Conservation (phyloP, 1,140 invertebrate genomes). For the Steinernema feltiae region DNA sequence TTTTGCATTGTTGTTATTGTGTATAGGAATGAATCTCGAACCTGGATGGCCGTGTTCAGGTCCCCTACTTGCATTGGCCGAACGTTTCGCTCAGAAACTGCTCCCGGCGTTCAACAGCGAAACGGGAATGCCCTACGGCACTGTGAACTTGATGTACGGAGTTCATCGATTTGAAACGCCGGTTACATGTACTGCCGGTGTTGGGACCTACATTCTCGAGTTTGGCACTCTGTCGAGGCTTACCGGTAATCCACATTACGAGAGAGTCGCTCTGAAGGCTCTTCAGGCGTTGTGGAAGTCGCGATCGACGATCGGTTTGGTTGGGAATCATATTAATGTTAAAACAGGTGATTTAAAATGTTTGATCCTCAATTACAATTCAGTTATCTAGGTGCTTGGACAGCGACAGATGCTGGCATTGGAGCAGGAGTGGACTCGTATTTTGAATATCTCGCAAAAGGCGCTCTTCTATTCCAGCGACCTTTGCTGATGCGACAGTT, state of each 20-base stretch:
- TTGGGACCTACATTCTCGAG: conserved; percentile 93
- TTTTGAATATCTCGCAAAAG: conserved; percentile 97
- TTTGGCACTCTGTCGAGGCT: conserved; percentile 88
- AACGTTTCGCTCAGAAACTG: conserved; percentile 82
- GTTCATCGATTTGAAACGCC: conserved; percentile 89
- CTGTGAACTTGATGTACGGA: conserved; percentile 81
- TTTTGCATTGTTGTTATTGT: conserved; percentile 48
- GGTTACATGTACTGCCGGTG: conserved; percentile 92
- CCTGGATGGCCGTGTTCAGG: conserved; percentile 95
- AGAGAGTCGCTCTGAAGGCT: conserved; percentile 84
- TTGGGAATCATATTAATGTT: conserved; percentile 93
- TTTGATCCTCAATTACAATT: background rate
- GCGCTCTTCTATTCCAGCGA: conserved; percentile 68
- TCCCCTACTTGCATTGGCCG: conserved; percentile 80
- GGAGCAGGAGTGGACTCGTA: conserved; percentile 87
- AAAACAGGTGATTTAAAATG: conserved; percentile 62
- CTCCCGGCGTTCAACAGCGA: conserved; percentile 63
- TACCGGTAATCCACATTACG: conserved; percentile 88
- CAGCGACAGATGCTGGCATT: conserved; percentile 84
- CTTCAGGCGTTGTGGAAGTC: conserved; percentile 78
- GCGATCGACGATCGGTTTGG: conserved; percentile 76
- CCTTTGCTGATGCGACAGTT: conserved; percentile 88
- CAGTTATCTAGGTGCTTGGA: conserved; percentile 77
- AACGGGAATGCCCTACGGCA: conserved; percentile 95
- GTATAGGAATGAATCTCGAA: conserved; percentile 69